Evolutionary conservation across 2,797 vertebrate genomes (phyloP).

Genomic region (Fistularia commersonii): DNA sequence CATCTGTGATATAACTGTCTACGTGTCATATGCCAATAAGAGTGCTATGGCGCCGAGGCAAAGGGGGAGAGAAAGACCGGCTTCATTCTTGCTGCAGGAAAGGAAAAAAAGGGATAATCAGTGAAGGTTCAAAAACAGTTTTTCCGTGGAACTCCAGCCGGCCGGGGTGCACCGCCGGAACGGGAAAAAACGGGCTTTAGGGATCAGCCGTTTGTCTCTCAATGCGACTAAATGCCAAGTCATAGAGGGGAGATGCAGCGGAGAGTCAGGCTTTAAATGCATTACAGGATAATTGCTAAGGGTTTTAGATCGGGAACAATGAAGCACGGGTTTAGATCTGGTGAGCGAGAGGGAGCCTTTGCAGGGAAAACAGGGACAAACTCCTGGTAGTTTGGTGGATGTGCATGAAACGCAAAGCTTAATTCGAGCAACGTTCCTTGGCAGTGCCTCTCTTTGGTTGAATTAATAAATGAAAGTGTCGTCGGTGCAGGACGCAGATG

Average conservation of each 20-base stretch:
- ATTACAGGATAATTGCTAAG: slow-evolving; percentile 59
- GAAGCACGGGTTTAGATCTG: slow-evolving; percentile 28
- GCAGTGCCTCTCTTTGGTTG: slow-evolving; percentile 16
- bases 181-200: slow-evolving; percentile 40
- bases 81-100: no score
- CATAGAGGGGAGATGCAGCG: slow-evolving; percentile 51
- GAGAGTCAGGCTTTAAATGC: slow-evolving; percentile 55
- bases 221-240: slow-evolving; percentile 50
- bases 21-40: no score
- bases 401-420: neutral
- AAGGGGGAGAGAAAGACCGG: no score
- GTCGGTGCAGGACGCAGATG: neutral
- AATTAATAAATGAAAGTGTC: slow-evolving; percentile 18
- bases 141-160: slow-evolving; percentile 43
- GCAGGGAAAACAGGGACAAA: slow-evolving; percentile 16
- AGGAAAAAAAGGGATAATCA: slow-evolving; percentile 4
- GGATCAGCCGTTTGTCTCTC: slow-evolving; percentile 50
- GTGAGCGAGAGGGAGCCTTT: slow-evolving; percentile 21
- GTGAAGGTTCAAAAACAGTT: slow-evolving; percentile 32
- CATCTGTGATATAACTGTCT: no score
- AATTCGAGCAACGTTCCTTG: slow-evolving; percentile 20
- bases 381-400: slow-evolving; percentile 27
- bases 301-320: slow-evolving; percentile 59
- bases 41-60: no score
- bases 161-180: slow-evolving; percentile 47